Conservation (phyloP, 2,888 invertebrate genomes). For the Meiosimyza decipiens region DNA sequence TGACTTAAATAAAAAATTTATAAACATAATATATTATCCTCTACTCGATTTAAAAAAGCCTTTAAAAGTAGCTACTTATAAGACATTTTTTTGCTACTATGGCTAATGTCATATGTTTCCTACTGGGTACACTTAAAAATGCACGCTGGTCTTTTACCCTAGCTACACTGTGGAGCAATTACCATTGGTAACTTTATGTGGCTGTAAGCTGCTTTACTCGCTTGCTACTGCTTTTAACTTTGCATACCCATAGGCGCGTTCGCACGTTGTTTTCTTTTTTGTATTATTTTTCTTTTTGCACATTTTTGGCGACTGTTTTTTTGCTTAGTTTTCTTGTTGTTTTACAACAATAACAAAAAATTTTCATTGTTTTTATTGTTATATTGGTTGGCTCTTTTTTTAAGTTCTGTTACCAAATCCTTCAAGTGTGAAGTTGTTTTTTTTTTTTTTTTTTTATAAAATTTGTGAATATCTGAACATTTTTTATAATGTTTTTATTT, state of each 20-base stretch:
- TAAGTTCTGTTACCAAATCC: too few relatives aligned
- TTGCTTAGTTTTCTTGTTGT: not conserved
- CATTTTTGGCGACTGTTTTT: not conserved
- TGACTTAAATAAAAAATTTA: too few relatives aligned
- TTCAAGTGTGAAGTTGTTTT: constrained; percentile 5
- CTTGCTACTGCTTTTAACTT: constrained; percentile 13
- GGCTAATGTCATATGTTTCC: too few relatives aligned
- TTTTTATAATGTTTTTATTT: not conserved
- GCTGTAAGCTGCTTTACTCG: not conserved
- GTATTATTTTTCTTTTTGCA: not conserved
- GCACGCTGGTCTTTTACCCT: too few relatives aligned
- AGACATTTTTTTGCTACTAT: too few relatives aligned
- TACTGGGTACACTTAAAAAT: too few relatives aligned
- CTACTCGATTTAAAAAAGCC: too few relatives aligned
- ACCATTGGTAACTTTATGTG: not conserved
- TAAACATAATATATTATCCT: too few relatives aligned
- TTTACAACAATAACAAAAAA: not conserved
- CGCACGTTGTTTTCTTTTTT: constrained; percentile 6
- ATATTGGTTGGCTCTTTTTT: too few relatives aligned
- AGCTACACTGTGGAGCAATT: not conserved
- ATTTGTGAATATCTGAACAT: constrained; percentile 10
- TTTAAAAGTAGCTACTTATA: too few relatives aligned
- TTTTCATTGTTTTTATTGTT: too few relatives aligned
- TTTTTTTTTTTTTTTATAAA: constrained; percentile 23
- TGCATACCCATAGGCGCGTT: constrained; percentile 27